These are phyloP conservation scores for Stigmatopora argus DNA, from an alignment of 2,113 vertebrate genomes.

Conservation along the genomic window DNA sequence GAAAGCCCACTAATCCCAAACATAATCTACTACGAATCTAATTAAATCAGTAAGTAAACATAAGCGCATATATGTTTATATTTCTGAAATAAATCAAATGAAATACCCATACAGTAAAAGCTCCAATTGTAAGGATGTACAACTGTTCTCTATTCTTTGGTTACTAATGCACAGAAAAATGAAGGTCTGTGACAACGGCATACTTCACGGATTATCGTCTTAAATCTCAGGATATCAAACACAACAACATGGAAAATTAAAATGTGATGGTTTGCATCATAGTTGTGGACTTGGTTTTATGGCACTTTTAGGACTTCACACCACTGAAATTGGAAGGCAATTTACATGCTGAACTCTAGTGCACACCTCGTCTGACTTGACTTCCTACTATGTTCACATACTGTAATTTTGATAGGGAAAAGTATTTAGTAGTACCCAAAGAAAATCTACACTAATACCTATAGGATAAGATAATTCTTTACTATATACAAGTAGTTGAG, in stretches of 20 bases:
- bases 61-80: conserved; percentile 5
- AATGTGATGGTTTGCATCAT: conserved; percentile 34
- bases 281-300: conserved; percentile 20
- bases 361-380: neutral
- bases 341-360: conserved; percentile 7
- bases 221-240: conserved; percentile 40
- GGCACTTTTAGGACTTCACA: conserved; percentile 1
- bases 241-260: conserved; percentile 38
- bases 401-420: neutral
- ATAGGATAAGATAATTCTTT: too few species aligned
- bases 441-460: too few species aligned
- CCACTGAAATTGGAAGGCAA: conserved; percentile 8
- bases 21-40: conserved; percentile 20
- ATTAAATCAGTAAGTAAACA: conserved; percentile 11
- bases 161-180: conserved; percentile 45
- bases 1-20: conserved; percentile 27
- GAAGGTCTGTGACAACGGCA: conserved; percentile 37
- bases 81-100: conserved; percentile 32
- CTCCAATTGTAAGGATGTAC: conserved; percentile 35
- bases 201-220: conserved; percentile 34
- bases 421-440: neutral
- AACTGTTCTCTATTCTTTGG: conserved; percentile 27
- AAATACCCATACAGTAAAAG: conserved; percentile 6
- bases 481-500: too few species aligned
- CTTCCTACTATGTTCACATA: neutral